Percentiles rank a stretch among this genome's conserved stretches.
These are phyloP conservation scores for Thamnophis elegans DNA, from an alignment of 2,797 vertebrate genomes.

Conservation along the genomic window DNA sequence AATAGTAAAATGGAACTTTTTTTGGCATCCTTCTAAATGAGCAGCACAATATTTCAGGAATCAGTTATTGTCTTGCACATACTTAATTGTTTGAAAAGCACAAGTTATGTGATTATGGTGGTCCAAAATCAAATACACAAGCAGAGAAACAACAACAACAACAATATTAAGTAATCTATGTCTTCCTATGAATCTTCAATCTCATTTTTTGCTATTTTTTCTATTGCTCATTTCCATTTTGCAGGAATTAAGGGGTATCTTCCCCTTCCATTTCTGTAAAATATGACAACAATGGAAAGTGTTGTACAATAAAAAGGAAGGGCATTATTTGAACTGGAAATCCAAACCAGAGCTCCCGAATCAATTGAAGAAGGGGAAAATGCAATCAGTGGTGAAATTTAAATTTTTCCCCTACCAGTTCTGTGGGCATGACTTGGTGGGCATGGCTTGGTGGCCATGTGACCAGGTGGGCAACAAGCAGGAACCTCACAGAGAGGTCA, in stretches of 20 bases:
- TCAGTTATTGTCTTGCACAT: fast-evolving
- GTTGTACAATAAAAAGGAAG: background rate
- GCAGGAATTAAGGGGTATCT: background rate
- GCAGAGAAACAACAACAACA: background rate
- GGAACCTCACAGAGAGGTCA: too few species aligned
- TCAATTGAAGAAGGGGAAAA: background rate
- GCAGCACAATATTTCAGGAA: background rate
- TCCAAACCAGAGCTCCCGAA: background rate
- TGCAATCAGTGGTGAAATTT: background rate
- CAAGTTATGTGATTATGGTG: background rate
- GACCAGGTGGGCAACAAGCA: too few species aligned
- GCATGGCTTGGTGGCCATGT: too few species aligned
- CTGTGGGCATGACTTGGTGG: too few species aligned
- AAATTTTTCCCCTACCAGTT: too few species aligned
- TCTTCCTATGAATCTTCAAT: background rate
- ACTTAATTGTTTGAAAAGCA: background rate
- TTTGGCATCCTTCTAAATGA: background rate
- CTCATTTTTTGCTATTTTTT: background rate
- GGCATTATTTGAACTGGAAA: background rate
- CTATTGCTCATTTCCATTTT: background rate
- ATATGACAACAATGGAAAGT: background rate
- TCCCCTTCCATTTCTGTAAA: background rate
- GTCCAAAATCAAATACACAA: background rate
- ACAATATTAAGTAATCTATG: background rate
- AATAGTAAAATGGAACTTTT: background rate